These are phyloP conservation scores for Eledona agricola DNA, from an alignment of 2,888 invertebrate genomes.

Conservation along the genomic window DNA sequence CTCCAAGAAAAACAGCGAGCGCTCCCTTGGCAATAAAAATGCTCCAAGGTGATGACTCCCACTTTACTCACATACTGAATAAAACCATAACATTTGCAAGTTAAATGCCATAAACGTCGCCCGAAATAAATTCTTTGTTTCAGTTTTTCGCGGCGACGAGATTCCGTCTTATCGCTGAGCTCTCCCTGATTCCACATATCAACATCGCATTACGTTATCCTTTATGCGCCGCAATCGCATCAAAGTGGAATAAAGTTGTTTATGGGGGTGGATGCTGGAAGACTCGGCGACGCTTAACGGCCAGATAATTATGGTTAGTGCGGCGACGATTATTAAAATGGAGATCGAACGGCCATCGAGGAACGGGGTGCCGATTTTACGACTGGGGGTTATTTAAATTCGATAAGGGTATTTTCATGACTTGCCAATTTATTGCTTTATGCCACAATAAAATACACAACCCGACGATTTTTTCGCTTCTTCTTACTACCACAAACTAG, in stretches of 20 bases:
- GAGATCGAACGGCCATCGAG: constrained; percentile 10
- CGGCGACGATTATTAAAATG: constrained; percentile 20
- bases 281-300: constrained; percentile 16
- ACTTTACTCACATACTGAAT: constrained; percentile 60
- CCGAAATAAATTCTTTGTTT: constrained; percentile 62
- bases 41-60: constrained; percentile 64
- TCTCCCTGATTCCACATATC: constrained; percentile 53
- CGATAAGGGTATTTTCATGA: too few species aligned
- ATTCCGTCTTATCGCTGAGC: constrained; percentile 44
- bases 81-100: constrained; percentile 65
- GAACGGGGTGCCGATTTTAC: constrained; percentile 14
- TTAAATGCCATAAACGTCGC: constrained; percentile 63
- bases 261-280: constrained; percentile 20
- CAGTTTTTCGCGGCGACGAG: constrained; percentile 49
- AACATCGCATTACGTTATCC: constrained; percentile 52
- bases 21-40: constrained; percentile 60
- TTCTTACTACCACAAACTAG: too few species aligned
- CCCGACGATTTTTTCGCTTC: too few species aligned
- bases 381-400: too few species aligned
- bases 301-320: constrained; percentile 31
- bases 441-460: too few species aligned
- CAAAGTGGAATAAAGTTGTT: constrained; percentile 37
- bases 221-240: constrained; percentile 42
- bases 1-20: constrained; percentile 13
- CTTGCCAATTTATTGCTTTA: too few species aligned